phyloP scores from a whole-genome alignment of 2,113 vertebrate species.

The Gallinago jamesoni region DNA sequence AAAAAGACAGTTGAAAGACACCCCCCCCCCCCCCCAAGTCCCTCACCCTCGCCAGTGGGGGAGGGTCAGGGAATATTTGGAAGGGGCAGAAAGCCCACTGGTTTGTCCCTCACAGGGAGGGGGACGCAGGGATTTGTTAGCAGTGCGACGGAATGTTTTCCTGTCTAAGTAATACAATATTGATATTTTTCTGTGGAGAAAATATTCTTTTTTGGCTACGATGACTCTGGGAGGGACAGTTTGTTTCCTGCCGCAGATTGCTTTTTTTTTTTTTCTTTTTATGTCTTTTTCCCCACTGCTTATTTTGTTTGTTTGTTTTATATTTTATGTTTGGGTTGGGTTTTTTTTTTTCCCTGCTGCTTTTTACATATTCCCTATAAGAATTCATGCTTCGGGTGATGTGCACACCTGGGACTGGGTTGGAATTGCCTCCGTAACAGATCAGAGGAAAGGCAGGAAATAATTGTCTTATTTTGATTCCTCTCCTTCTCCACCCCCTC shows the following conservation, averaged over 20 bases:
- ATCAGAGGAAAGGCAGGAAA: not conserved
- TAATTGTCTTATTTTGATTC: not conserved
- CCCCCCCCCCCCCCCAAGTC: no score
- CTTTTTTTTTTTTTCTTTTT: not conserved
- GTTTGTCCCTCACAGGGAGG: no score
- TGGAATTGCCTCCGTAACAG: not conserved
- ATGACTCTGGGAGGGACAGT: not conserved
- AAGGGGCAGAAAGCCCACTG: rapidly evolving
- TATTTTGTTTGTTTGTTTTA: not conserved
- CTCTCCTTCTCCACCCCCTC: not conserved
- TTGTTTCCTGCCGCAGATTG: not conserved
- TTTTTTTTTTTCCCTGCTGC: not conserved
- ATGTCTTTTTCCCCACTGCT: not conserved
- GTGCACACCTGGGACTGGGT: not conserved
- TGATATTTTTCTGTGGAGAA: not conserved
- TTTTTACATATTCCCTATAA: not conserved
- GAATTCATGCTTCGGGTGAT: not conserved
- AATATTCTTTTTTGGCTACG: not conserved
- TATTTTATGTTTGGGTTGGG: no score
- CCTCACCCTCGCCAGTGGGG: no score
- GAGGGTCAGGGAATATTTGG: rapidly evolving
- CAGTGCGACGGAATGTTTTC: rapidly evolving
- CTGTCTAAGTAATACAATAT: no score
- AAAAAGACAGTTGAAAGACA: not conserved
- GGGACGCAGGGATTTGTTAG: not conserved